These are phyloP conservation scores for Monopis laevigella DNA, from an alignment of 2,888 invertebrate genomes.

Conservation along the genomic window DNA sequence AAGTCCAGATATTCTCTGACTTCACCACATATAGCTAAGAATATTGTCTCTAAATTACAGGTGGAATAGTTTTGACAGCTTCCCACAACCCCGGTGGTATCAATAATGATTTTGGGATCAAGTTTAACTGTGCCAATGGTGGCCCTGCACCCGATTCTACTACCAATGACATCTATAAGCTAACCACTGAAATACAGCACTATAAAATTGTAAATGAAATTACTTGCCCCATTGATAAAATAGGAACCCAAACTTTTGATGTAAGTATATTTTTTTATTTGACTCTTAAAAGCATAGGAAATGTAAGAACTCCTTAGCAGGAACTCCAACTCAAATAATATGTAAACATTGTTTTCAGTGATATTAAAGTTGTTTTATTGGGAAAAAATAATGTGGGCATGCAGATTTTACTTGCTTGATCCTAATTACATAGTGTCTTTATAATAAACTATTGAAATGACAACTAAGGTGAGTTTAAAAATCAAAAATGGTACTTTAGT, in stretches of 20 bases:
- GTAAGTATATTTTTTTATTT: conserved; percentile 39
- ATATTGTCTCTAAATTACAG: conserved; percentile 61
- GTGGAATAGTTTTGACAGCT: conserved; percentile 97
- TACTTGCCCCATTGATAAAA: conserved; percentile 76
- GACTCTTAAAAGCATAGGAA: not conserved
- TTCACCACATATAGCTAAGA: too few relatives aligned
- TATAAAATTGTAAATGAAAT: conserved; percentile 86
- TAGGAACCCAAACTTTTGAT: conserved; percentile 73
- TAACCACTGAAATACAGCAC: conserved; percentile 79
- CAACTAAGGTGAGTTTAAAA: too few relatives aligned
- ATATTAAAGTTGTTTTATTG: too few relatives aligned
- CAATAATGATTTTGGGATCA: conserved; percentile 97
- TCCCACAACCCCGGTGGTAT: conserved; percentile 99
- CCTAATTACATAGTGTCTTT: too few relatives aligned
- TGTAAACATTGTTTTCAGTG: too few relatives aligned
- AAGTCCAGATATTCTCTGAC: too few relatives aligned
- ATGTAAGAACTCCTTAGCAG: too few relatives aligned
- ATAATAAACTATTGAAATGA: too few relatives aligned
- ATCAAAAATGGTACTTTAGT: too few relatives aligned
- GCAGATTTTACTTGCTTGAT: too few relatives aligned
- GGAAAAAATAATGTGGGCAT: too few relatives aligned
- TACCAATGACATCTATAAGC: conserved; percentile 87
- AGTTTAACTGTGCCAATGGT: conserved; percentile 97
- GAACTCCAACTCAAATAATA: too few relatives aligned
- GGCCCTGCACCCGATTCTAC: conserved; percentile 94